Conservation (phyloP, 2,113 vertebrate genomes). For the Prunella himalayana region DNA sequence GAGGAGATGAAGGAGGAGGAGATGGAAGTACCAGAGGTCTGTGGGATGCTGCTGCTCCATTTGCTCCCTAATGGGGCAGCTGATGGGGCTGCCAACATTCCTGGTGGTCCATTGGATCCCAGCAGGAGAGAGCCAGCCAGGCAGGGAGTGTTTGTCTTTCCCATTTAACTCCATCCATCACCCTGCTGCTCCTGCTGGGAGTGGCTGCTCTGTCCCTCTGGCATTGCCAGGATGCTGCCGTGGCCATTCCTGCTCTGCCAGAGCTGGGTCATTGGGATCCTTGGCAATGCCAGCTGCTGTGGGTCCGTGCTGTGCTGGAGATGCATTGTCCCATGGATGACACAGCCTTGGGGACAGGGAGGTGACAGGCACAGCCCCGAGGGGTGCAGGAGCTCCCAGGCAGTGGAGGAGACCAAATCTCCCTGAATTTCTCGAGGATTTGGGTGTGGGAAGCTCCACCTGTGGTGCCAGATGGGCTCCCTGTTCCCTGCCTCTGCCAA, state of each 20-base stretch:
- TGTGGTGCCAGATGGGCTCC: accelerated
- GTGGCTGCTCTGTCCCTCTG: accelerated
- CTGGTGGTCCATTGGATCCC: neutral
- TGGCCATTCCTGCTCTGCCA: accelerated
- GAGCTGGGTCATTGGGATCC: neutral
- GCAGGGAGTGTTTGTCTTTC: neutral
- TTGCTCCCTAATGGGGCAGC: constrained; percentile 1
- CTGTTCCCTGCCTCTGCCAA: neutral
- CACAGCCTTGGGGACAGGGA: neutral
- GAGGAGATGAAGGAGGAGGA: neutral
- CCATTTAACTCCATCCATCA: constrained; percentile 10
- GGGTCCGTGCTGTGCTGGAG: accelerated
- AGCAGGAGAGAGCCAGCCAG: neutral
- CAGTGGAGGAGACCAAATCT: neutral
- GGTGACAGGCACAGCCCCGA: neutral
- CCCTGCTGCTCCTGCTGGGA: accelerated
- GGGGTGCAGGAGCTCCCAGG: neutral
- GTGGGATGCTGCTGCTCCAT: neutral
- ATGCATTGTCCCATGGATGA: accelerated
- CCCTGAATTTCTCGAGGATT: neutral
- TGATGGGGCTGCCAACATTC: neutral
- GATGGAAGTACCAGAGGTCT: neutral
- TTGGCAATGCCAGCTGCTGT: accelerated
- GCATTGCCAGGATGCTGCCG: neutral
- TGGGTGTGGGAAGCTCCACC: neutral